A percentile compares a stretch with the other conserved stretches of the same genome.
These are phyloP conservation scores for Bostrychus sinensis DNA, from an alignment of 2,113 vertebrate species.

Conservation along the genomic window DNA sequence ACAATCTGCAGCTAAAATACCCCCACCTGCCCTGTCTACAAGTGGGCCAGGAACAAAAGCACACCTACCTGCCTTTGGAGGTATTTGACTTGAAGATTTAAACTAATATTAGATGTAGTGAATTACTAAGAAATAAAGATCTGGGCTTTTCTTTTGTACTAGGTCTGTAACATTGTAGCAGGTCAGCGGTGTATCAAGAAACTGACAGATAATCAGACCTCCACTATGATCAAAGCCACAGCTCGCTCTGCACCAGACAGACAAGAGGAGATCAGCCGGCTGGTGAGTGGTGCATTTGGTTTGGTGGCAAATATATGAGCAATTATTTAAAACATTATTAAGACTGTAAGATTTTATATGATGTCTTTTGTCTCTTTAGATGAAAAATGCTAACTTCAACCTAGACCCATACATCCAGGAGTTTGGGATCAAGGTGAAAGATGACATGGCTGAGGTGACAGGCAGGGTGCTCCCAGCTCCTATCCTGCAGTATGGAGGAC, in stretches of 20 bases:
- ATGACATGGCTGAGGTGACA: conserved; percentile 98
- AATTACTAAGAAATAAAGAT: neutral
- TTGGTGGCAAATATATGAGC: neutral
- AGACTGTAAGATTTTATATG: neutral
- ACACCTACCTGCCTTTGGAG: conserved; percentile 98
- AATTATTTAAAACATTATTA: neutral
- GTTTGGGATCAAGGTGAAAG: conserved; percentile 99
- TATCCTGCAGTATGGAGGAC: conserved; percentile 96
- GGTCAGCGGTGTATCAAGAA: conserved; percentile 99
- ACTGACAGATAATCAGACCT: conserved; percentile 99
- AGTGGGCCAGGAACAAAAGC: conserved; percentile 98
- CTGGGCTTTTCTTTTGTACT: conserved; percentile 12
- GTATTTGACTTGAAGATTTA: conserved; percentile 64
- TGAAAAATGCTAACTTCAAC: conserved; percentile 99
- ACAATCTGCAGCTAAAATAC: conserved; percentile 98
- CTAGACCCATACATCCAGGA: conserved; percentile 98
- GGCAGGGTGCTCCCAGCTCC: conserved; percentile 95
- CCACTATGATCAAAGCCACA: conserved; percentile 99
- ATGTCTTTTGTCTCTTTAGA: conserved; percentile 74
- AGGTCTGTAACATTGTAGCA: conserved; percentile 99
- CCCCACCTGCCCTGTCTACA: conserved; percentile 97
- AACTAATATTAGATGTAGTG: neutral
- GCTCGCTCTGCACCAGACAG: conserved; percentile 96
- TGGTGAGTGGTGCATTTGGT: conserved; percentile 84
- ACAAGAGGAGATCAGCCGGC: conserved; percentile 96